A percentile compares a stretch with the other conserved stretches of the same genome.
These are phyloP conservation scores for Brachyptera putata DNA, from an alignment of 2,888 invertebrate species.

Conservation along the genomic window DNA sequence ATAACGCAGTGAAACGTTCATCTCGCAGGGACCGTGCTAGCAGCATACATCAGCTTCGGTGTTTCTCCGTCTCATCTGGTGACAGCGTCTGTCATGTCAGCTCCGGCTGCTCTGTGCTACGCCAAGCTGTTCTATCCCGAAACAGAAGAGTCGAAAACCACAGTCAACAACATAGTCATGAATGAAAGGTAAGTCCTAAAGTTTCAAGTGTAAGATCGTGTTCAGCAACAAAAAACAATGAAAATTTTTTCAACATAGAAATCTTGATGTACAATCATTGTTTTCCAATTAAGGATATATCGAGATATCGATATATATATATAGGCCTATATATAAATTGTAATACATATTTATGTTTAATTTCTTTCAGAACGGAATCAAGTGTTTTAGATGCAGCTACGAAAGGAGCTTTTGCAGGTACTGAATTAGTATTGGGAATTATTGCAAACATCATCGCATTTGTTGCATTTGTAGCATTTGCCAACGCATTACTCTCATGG, in stretches of 20 bases:
- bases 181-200: slow-evolving; percentile 26
- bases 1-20: no score
- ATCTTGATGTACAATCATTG: no score
- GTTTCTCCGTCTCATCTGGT: slow-evolving; percentile 84
- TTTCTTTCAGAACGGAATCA: slow-evolving; percentile 62
- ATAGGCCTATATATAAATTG: no score
- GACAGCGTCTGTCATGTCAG: slow-evolving; percentile 93
- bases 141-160: slow-evolving; percentile 72
- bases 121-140: slow-evolving; percentile 92
- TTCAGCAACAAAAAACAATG: no score
- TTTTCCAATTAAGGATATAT: no score
- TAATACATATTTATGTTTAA: no score
- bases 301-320: no score
- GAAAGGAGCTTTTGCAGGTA: slow-evolving; percentile 79
- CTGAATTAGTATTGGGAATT: slow-evolving; percentile 78
- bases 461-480: slow-evolving; percentile 78
- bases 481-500: slow-evolving; percentile 79
- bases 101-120: slow-evolving; percentile 86
- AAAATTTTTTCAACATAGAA: no score
- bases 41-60: slow-evolving; percentile 87
- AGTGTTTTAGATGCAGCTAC: slow-evolving; percentile 89
- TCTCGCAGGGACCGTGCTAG: slow-evolving; percentile 78
- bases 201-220: no score
- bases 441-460: slow-evolving; percentile 90
- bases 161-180: slow-evolving; percentile 63